Percentiles rank a stretch among this genome's conserved stretches.
Conservation (phyloP, 2,888 invertebrate genomes). For the Quadroppia sp. region DNA sequence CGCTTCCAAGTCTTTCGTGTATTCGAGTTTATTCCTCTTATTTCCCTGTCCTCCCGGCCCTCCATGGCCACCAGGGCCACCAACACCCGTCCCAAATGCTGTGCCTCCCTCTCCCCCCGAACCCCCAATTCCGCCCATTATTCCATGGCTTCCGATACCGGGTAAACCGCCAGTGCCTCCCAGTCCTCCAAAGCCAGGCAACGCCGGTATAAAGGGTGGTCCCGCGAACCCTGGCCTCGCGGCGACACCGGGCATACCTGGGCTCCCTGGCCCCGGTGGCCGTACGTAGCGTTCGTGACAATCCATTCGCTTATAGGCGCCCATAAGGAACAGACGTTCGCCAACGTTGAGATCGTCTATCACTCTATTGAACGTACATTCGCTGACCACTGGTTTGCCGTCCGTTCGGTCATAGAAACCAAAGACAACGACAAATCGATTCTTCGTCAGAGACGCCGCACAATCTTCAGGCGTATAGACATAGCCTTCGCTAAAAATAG, state of each 20-base stretch:
- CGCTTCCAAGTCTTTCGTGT: background rate
- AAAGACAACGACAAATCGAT: background rate
- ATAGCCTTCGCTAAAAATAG: background rate
- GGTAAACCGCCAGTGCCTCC: background rate
- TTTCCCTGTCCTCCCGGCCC: background rate
- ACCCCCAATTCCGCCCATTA: background rate
- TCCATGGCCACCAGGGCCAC: background rate
- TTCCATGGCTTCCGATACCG: background rate
- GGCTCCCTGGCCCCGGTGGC: background rate
- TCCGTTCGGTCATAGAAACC: background rate
- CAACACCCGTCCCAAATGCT: background rate
- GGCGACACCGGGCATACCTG: background rate
- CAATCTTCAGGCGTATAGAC: background rate
- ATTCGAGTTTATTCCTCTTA: background rate
- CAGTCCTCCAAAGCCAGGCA: background rate
- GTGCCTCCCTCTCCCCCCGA: background rate
- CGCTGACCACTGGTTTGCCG: background rate
- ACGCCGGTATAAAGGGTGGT: background rate
- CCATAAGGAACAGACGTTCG: background rate
- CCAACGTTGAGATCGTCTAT: background rate
- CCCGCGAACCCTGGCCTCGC: background rate
- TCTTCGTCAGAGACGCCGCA: background rate
- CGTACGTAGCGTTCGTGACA: background rate
- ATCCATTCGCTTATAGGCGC: background rate
- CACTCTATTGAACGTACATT: background rate